Evolutionary conservation across 2,113 vertebrate species (phyloP).

Genomic region (Halichoerus grypus): DNA sequence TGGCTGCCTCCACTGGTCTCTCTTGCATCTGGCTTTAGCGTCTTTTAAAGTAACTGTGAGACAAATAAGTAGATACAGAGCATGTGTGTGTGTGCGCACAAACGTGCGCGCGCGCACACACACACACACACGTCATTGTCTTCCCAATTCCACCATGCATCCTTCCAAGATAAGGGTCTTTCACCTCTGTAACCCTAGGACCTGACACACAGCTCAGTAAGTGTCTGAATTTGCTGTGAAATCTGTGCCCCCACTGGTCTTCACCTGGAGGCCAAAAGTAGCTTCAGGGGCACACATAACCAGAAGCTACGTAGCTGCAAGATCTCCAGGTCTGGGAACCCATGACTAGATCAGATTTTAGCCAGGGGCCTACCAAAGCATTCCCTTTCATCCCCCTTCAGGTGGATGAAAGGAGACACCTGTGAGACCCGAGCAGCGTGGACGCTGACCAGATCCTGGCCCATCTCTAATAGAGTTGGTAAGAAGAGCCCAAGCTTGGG

Average conservation of each 20-base stretch:
- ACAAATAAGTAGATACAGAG: not conserved
- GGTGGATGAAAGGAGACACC: not conserved
- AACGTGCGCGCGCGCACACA: not conserved
- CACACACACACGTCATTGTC: not conserved
- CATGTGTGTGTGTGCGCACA: not conserved
- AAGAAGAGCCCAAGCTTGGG: not conserved
- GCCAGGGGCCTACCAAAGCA: not conserved
- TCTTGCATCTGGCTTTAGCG: not conserved
- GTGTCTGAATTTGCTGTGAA: not conserved
- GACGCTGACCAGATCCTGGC: not conserved
- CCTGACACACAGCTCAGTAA: not conserved
- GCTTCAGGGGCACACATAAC: not conserved
- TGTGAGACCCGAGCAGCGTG: not conserved
- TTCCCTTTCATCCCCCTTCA: not conserved
- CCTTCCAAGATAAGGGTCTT: not conserved
- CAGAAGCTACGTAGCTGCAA: not conserved
- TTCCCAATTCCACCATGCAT: not conserved
- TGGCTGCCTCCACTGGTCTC: not conserved
- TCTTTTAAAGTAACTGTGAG: not conserved
- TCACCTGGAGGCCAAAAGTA: not conserved
- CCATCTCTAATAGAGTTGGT: not conserved
- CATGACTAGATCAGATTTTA: not conserved
- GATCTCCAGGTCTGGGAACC: conserved; percentile 17
- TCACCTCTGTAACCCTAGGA: not conserved
- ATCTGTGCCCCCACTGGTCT: not conserved